These are phyloP conservation scores for Sarcophaga variegata DNA, from an alignment of 2,888 invertebrate genomes.

Conservation along the genomic window DNA sequence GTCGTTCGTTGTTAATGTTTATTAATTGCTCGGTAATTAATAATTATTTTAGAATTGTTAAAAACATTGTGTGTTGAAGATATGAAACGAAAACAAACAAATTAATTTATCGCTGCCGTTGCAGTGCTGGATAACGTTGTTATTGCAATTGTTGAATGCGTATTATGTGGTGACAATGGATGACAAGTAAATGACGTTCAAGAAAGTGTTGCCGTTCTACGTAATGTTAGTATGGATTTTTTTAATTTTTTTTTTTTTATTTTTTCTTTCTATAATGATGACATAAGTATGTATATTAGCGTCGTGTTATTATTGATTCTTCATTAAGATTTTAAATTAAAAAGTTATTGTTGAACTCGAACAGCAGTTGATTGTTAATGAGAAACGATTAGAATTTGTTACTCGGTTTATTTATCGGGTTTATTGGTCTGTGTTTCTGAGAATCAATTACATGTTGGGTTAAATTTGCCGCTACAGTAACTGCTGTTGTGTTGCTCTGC, in stretches of 20 bases:
- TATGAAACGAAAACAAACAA: no score
- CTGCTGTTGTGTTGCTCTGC: slow-evolving; percentile 20
- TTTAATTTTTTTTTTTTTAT: no score
- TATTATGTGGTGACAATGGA: no score
- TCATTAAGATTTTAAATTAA: slow-evolving; percentile 20
- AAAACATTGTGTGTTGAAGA: no score
- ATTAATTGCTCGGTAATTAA: slow-evolving; percentile 1
- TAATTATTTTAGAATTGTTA: not conserved
- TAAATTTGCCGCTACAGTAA: not conserved
- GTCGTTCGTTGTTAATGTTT: slow-evolving; percentile 46
- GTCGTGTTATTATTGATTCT: not conserved
- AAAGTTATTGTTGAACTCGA: slow-evolving; percentile 10
- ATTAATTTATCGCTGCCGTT: no score
- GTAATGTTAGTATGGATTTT: no score
- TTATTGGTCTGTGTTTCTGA: slow-evolving; percentile 1
- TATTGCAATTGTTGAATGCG: no score
- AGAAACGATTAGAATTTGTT: slow-evolving; percentile 1
- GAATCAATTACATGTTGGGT: slow-evolving; percentile 56
- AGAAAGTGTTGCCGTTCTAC: no score
- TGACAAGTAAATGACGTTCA: no score
- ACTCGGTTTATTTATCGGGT: not conserved
- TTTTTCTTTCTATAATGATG: no score
- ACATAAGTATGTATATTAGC: no score
- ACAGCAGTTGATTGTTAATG: not conserved
- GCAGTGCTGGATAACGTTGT: no score